These are phyloP conservation scores for Pogonocherus hispidulus DNA, from an alignment of 2,888 invertebrate genomes.

Conservation along the genomic window DNA sequence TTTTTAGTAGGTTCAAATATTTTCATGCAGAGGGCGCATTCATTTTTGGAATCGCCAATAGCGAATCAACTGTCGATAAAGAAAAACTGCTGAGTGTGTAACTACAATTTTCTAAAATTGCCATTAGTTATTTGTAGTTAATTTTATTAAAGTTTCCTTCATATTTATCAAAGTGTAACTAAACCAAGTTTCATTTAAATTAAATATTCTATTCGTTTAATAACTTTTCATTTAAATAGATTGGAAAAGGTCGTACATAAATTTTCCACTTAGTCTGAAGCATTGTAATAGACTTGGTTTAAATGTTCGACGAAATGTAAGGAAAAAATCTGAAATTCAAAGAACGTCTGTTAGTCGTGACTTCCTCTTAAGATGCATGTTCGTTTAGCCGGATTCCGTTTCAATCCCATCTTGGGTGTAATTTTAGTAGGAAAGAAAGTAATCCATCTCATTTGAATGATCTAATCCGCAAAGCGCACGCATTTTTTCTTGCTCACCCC, in stretches of 20 bases:
- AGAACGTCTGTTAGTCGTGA: slow-evolving; percentile 10
- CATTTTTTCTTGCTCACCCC: slow-evolving; percentile 45
- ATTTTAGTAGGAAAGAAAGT: slow-evolving; percentile 53
- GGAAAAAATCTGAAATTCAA: slow-evolving; percentile 16
- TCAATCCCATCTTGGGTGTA: slow-evolving; percentile 49
- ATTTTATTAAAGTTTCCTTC: no score
- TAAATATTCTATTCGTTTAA: not conserved
- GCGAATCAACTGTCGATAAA: no score
- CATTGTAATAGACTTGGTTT: not conserved
- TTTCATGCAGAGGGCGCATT: no score
- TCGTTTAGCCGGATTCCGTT: slow-evolving; percentile 45
- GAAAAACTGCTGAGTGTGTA: no score
- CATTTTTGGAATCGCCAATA: no score
- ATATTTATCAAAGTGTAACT: no score
- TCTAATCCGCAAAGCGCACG: slow-evolving; percentile 51
- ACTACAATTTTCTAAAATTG: no score
- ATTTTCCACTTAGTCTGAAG: not conserved
- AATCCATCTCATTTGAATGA: slow-evolving; percentile 57
- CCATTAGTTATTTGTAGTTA: no score
- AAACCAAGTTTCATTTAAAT: no score
- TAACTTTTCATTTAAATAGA: not conserved
- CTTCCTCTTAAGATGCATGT: slow-evolving; percentile 11
- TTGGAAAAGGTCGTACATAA: not conserved
- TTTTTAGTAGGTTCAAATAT: no score
- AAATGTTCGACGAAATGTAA: not conserved